phyloP scores from a whole-genome alignment of 2,888 invertebrate species.

The Ptilodon capucinus region DNA sequence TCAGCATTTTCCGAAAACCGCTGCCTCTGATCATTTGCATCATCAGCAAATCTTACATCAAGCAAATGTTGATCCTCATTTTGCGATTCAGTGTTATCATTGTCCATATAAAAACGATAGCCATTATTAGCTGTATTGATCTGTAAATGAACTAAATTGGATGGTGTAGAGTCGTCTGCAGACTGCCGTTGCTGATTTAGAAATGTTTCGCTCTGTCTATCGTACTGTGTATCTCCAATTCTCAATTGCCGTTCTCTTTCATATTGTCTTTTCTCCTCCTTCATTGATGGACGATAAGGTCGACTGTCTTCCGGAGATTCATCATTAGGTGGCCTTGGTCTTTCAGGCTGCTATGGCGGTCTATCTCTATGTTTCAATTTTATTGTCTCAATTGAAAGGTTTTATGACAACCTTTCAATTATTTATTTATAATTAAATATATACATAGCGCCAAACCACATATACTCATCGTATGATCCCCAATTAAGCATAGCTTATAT shows the following conservation, averaged over 20 bases:
- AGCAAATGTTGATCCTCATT: conserved; percentile 8
- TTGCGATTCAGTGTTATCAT: conserved; percentile 8
- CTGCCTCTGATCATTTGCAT: background rate
- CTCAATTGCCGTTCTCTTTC: background rate
- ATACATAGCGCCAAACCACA: too few relatives aligned
- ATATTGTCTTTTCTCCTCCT: background rate
- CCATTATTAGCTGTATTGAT: background rate
- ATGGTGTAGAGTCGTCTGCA: background rate
- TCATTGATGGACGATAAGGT: background rate
- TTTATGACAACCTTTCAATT: too few relatives aligned
- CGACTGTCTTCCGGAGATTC: background rate
- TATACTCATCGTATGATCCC: too few relatives aligned
- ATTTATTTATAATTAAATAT: too few relatives aligned
- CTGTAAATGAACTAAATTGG: conserved; percentile 2
- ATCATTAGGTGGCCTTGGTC: background rate
- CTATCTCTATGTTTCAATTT: too few relatives aligned
- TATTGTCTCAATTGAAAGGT: too few relatives aligned
- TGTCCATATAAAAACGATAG: background rate
- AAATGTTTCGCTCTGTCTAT: background rate
- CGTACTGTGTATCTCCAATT: background rate
- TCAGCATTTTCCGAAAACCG: background rate
- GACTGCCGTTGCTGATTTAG: background rate
- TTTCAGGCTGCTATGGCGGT: background rate
- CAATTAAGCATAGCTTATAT: too few relatives aligned
- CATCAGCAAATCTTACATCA: conserved; percentile 24